Evolutionary conservation across 2,888 invertebrate genomes (phyloP).

Genomic region (Anaspis maculata): DNA sequence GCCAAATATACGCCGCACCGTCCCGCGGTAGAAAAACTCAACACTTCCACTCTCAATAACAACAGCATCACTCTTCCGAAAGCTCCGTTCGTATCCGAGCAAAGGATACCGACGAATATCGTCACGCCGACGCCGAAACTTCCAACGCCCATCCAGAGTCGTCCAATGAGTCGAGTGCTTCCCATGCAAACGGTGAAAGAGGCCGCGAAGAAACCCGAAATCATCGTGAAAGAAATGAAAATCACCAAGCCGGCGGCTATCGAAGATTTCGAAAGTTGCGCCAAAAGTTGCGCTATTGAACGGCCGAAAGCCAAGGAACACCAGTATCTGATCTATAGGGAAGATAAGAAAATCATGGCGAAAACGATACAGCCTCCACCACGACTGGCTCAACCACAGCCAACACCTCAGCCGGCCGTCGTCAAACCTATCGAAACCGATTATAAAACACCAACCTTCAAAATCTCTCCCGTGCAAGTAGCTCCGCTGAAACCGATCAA

Average conservation of each 20-base stretch:
- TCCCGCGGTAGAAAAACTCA: slow-evolving; percentile 19
- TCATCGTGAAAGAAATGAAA: slow-evolving; percentile 6
- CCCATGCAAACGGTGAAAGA: slow-evolving; percentile 66
- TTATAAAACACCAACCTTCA: slow-evolving; percentile 35
- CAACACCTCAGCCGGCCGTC: not conserved
- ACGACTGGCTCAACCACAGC: not conserved
- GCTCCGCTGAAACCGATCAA: slow-evolving; percentile 42
- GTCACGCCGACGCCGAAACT: slow-evolving; percentile 58
- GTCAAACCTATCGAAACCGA: slow-evolving; percentile 14
- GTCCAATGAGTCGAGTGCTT: slow-evolving; percentile 71
- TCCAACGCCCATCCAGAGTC: slow-evolving; percentile 36
- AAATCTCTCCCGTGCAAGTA: slow-evolving; percentile 34
- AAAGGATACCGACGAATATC: slow-evolving; percentile 62
- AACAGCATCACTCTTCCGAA: slow-evolving; percentile 54
- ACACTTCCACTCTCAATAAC: slow-evolving; percentile 34
- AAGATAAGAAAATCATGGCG: not conserved
- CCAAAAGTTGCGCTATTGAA: not conserved
- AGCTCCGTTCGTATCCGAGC: slow-evolving; percentile 47
- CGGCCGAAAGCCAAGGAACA: not conserved
- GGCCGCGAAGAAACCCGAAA: slow-evolving; percentile 9
- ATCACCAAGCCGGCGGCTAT: slow-evolving; percentile 3
- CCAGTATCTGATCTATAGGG: not conserved
- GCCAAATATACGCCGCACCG: slow-evolving; percentile 1
- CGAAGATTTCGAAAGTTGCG: slow-evolving; percentile 1
- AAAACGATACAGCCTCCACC: not conserved